phyloP scores from a whole-genome alignment of 2,113 vertebrate species.

The Rhinichthys klamathensis region DNA sequence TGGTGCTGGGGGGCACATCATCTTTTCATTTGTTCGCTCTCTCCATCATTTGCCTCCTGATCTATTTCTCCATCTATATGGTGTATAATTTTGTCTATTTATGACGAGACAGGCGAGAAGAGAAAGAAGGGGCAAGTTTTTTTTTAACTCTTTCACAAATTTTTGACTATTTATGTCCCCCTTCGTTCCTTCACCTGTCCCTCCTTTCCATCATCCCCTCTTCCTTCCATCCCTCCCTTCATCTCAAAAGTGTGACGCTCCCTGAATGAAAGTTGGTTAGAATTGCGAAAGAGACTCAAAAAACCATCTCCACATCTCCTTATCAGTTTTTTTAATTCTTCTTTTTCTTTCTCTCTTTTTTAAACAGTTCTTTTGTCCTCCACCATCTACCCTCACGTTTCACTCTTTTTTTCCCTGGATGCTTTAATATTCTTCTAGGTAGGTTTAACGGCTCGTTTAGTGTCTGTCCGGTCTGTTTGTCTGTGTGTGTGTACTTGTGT shows the following conservation, averaged over 20 bases:
- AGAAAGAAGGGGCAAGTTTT: slow-evolving; percentile 65
- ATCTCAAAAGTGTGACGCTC: slow-evolving; percentile 64
- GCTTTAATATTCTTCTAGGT: slow-evolving; percentile 72
- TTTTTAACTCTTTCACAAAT: slow-evolving; percentile 56
- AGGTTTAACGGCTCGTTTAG: slow-evolving; percentile 57
- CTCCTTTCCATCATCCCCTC: slow-evolving; percentile 51
- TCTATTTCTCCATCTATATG: slow-evolving; percentile 82
- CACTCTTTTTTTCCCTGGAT: slow-evolving; percentile 77
- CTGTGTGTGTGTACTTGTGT: slow-evolving; percentile 56
- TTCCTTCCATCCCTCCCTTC: slow-evolving; percentile 29
- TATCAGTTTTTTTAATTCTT: slow-evolving; percentile 65
- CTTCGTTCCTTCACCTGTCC: slow-evolving; percentile 63
- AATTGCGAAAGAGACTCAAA: slow-evolving; percentile 69
- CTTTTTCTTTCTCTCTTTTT: slow-evolving; percentile 63
- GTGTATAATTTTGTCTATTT: slow-evolving; percentile 79
- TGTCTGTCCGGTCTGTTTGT: slow-evolving; percentile 56
- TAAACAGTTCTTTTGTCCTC: slow-evolving; percentile 69
- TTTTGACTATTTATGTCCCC: slow-evolving; percentile 51
- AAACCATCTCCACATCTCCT: slow-evolving; percentile 57
- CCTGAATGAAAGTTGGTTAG: slow-evolving; percentile 71
- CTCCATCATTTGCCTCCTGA: slow-evolving; percentile 80
- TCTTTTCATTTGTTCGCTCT: slow-evolving; percentile 81
- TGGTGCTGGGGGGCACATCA: slow-evolving; percentile 80
- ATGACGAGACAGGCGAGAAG: slow-evolving; percentile 69
- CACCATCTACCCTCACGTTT: slow-evolving; percentile 66